phyloP scores from a whole-genome alignment of 1,140 invertebrate genomes.

The Notospermus geniculatus region DNA sequence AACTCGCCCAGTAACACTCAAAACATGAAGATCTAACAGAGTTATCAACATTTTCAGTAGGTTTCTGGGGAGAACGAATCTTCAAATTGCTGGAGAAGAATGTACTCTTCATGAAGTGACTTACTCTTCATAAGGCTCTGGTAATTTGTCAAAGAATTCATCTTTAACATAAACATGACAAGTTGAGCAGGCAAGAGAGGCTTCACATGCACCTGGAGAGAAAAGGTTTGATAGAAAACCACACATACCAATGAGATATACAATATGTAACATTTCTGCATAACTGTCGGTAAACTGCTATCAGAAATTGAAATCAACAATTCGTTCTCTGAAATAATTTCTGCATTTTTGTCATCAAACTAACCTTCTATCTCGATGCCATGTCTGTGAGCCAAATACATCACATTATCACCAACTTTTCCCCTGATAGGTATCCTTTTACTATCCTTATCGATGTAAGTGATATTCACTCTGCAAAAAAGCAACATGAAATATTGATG shows the following conservation, averaged over 20 bases:
- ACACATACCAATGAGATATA: too few relatives aligned
- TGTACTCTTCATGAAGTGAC: too few relatives aligned
- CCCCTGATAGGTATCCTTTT: constrained; percentile 74
- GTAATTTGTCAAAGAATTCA: constrained; percentile 71
- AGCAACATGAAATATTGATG: constrained; percentile 8
- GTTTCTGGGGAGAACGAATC: too few relatives aligned
- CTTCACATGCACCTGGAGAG: constrained; percentile 86
- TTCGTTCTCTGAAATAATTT: too few relatives aligned
- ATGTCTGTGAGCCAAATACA: constrained; percentile 88
- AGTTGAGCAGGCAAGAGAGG: constrained; percentile 94
- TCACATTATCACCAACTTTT: constrained; percentile 93
- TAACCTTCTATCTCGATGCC: constrained; percentile 91
- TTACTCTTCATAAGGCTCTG: constrained; percentile 71
- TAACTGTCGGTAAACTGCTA: too few relatives aligned
- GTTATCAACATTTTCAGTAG: too few relatives aligned
- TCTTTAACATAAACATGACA: constrained; percentile 94
- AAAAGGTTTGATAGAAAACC: not conserved
- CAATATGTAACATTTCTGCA: too few relatives aligned
- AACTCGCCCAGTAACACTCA: too few relatives aligned
- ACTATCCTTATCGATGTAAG: constrained; percentile 83
- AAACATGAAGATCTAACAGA: too few relatives aligned
- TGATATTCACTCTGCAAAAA: constrained; percentile 79
- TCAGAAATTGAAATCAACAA: too few relatives aligned
- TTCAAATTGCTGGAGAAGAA: too few relatives aligned
- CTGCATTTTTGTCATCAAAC: too few relatives aligned